These are phyloP conservation scores for Naso thynnoides DNA, from an alignment of 2,797 vertebrate genomes.

Conservation along the genomic window DNA sequence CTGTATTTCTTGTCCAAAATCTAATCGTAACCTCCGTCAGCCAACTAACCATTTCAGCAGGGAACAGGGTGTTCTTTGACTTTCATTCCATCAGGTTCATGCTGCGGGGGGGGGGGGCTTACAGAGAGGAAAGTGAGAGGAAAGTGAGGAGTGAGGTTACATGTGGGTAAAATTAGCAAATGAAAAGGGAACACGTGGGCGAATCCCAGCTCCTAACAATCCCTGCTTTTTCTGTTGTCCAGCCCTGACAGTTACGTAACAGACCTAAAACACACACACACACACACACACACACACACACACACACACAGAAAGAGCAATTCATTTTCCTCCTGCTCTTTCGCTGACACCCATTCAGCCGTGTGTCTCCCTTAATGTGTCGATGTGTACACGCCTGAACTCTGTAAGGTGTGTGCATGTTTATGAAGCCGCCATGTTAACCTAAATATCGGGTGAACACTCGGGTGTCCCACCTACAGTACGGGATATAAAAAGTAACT, in stretches of 20 bases:
- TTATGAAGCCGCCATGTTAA: neutral
- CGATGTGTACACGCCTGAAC: neutral
- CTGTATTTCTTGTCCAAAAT: neutral
- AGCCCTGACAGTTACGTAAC: constrained; percentile 48
- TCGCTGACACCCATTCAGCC: constrained; percentile 2
- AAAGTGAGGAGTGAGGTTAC: constrained; percentile 57
- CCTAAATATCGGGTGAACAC: constrained; percentile 7
- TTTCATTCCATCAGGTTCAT: constrained; percentile 37
- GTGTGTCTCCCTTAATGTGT: neutral
- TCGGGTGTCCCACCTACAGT: neutral
- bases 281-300: constrained; percentile 1
- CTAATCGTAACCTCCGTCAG: neutral
- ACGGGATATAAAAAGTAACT: constrained; percentile 15
- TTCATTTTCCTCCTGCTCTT: constrained; percentile 10
- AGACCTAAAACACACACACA: constrained; percentile 6
- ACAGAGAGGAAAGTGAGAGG: constrained; percentile 5
- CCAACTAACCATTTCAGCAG: neutral
- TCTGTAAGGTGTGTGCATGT: neutral
- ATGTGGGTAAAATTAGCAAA: constrained; percentile 77
- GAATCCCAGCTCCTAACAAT: constrained; percentile 45
- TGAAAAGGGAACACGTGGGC: constrained; percentile 36
- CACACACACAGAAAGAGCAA: constrained; percentile 10
- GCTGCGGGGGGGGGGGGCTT: constrained; percentile 20
- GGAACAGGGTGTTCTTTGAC: constrained; percentile 60
- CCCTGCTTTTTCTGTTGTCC: neutral